phyloP scores from a whole-genome alignment of 2,797 vertebrate genomes.

The Hafferia zeledoni region DNA sequence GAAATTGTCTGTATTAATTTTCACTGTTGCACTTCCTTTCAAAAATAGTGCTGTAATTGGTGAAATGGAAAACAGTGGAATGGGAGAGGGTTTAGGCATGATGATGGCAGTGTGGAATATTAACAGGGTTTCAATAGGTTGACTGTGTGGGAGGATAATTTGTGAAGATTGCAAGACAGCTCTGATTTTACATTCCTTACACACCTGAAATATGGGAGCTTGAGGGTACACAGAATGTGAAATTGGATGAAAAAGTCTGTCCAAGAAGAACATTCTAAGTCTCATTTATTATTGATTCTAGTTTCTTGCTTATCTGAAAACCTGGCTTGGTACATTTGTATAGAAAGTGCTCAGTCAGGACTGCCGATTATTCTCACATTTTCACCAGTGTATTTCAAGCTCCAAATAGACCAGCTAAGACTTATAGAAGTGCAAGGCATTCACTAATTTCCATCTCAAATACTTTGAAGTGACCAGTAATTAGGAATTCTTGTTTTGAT shows the following conservation, averaged over 20 bases:
- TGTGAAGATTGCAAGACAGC: background rate
- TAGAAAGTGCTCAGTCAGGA: slow-evolving; percentile 7
- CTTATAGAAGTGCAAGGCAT: background rate
- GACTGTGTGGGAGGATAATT: background rate
- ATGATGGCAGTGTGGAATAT: background rate
- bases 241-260: background rate
- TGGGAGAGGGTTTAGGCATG: background rate
- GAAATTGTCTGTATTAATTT: background rate
- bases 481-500: background rate
- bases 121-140: background rate
- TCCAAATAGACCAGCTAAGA: background rate
- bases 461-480: background rate
- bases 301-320: slow-evolving; percentile 22
- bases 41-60: background rate
- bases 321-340: background rate
- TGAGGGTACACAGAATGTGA: background rate
- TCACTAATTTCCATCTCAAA: background rate
- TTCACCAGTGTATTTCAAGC: background rate
- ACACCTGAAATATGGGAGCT: background rate
- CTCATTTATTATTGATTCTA: slow-evolving; percentile 28
- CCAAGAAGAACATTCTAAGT: background rate
- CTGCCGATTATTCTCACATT: background rate
- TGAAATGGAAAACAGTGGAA: background rate
- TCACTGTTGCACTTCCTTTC: background rate
- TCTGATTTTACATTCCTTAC: slow-evolving; percentile 3